These are phyloP conservation scores for Chironomus tepperi DNA, from an alignment of 1,140 invertebrate species.

Conservation along the genomic window DNA sequence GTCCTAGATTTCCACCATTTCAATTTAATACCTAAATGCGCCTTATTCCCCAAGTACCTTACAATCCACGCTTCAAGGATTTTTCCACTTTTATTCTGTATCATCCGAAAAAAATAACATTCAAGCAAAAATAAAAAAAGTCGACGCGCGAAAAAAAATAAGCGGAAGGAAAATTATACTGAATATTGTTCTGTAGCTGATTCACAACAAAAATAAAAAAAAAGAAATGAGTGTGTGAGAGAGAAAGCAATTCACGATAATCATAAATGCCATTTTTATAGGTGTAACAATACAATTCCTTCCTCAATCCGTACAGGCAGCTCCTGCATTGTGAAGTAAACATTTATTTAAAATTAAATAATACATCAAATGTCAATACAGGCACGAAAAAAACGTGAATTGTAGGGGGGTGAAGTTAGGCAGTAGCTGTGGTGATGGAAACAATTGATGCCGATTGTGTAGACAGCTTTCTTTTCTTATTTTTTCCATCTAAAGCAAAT, in stretches of 20 bases:
- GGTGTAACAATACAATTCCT: neutral
- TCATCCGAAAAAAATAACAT: slow-evolving; percentile 4
- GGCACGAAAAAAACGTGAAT: neutral
- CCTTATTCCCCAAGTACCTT: too few species aligned
- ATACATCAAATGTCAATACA: neutral
- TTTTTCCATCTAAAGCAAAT: too few species aligned
- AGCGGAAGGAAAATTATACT: slow-evolving; percentile 18
- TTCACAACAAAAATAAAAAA: neutral
- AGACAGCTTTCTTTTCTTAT: too few species aligned
- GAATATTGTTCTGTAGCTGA: neutral
- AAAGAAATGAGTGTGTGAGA: too few species aligned
- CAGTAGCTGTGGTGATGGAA: neutral
- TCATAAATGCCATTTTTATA: slow-evolving; percentile 13
- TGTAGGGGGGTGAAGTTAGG: too few species aligned
- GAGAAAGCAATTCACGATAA: neutral
- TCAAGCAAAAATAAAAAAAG: slow-evolving; percentile 7
- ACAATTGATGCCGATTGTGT: neutral
- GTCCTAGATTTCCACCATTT: too few species aligned
- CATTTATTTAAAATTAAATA: neutral
- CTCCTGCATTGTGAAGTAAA: neutral
- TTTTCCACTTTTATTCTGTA: neutral
- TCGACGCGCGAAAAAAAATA: neutral
- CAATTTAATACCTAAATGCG: too few species aligned
- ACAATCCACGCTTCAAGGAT: neutral
- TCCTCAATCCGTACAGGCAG: neutral